A percentile compares a stretch with the other conserved stretches of the same genome.
Conservation (phyloP, 2,113 vertebrate genomes). For the Colistium nudipinnis region DNA sequence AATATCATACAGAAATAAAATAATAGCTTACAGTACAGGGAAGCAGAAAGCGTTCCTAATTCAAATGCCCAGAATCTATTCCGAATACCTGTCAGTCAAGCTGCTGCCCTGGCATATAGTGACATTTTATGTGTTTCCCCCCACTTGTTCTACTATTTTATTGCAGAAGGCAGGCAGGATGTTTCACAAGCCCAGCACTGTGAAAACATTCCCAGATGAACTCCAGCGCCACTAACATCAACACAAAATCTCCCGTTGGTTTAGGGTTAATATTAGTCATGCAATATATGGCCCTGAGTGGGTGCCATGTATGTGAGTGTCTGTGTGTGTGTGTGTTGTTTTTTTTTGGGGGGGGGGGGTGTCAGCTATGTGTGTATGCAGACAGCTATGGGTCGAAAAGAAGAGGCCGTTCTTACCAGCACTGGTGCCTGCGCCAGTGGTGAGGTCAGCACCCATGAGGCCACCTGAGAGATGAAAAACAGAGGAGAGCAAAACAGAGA, state of each 20-base stretch:
- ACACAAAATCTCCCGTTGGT: slow-evolving; percentile 70
- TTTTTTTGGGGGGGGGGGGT: slow-evolving; percentile 29
- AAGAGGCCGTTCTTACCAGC: slow-evolving; percentile 89
- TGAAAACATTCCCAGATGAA: slow-evolving; percentile 73
- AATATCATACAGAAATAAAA: slow-evolving; percentile 30
- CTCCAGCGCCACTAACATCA: slow-evolving; percentile 73
- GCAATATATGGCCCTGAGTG: slow-evolving; percentile 66
- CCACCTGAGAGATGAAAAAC: slow-evolving; percentile 87
- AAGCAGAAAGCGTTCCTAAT: not conserved
- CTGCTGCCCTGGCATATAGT: slow-evolving; percentile 33
- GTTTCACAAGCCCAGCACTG: slow-evolving; percentile 64
- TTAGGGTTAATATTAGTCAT: slow-evolving; percentile 78
- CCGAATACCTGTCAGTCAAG: slow-evolving; percentile 33
- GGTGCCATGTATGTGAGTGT: slow-evolving; percentile 46
- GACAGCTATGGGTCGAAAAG: slow-evolving; percentile 55
- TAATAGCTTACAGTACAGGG: not conserved
- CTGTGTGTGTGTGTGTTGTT: slow-evolving; percentile 32
- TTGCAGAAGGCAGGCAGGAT: slow-evolving; percentile 63
- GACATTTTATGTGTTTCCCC: slow-evolving; percentile 43
- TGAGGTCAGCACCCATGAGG: slow-evolving; percentile 98
- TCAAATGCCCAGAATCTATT: slow-evolving; percentile 14
- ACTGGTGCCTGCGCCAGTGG: slow-evolving; percentile 99
- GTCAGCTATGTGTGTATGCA: slow-evolving; percentile 23
- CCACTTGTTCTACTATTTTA: slow-evolving; percentile 63
- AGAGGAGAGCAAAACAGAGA: slow-evolving; percentile 55